Evolutionary conservation across 2,797 vertebrate species (phyloP).

Genomic region (Phoebastria nigripes): DNA sequence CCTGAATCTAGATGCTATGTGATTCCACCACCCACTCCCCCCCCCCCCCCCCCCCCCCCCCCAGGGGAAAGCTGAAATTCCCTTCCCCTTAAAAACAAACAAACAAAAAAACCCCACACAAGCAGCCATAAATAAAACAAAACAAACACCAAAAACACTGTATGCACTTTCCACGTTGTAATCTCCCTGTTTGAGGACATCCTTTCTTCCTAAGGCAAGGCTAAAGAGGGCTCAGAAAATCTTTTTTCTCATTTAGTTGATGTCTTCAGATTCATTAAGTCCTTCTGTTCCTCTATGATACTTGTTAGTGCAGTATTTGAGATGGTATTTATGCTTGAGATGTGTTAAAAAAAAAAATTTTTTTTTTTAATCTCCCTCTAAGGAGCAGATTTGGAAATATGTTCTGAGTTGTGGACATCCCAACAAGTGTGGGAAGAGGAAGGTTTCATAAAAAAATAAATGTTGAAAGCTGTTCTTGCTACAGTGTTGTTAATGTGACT

Average conservation of each 20-base stretch:
- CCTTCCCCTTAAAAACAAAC: background rate
- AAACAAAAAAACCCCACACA: background rate
- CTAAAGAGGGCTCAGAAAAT: background rate
- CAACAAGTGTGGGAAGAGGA: background rate
- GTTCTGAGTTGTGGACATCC: background rate
- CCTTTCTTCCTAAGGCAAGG: background rate
- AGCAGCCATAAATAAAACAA: background rate
- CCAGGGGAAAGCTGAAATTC: background rate
- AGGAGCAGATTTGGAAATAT: background rate
- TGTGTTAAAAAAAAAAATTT: background rate
- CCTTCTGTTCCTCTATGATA: background rate
- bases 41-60: no score
- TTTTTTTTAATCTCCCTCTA: background rate
- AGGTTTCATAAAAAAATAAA: background rate
- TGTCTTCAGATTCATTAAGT: background rate
- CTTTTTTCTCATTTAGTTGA: background rate
- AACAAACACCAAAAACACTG: background rate
- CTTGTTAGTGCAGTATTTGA: background rate
- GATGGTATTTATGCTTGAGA: background rate
- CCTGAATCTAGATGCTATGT: background rate
- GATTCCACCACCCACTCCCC: no score
- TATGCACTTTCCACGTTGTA: background rate
- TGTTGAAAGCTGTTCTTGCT: background rate
- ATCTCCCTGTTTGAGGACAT: background rate
- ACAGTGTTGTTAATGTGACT: background rate